Percentiles rank a stretch among this genome's conserved stretches.
Conservation (phyloP, 1,140 invertebrate species). For the Anoplolepis gracilipes region DNA sequence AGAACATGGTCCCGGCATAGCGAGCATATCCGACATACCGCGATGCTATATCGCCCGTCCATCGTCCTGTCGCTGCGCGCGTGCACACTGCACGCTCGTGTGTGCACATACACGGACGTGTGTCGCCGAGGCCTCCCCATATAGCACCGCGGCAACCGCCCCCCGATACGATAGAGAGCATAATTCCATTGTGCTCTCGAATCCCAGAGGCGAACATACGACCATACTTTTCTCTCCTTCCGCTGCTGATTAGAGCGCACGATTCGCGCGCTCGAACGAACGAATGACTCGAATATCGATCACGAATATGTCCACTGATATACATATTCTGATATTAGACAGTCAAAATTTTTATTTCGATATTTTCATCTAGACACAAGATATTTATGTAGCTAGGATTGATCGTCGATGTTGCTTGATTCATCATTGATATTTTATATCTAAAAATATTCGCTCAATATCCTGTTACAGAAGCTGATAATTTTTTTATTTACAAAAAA, state of each 20-base stretch:
- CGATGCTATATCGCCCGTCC: conserved; percentile 61
- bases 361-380: neutral
- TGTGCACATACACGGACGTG: neutral
- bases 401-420: neutral
- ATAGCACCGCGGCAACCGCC: neutral
- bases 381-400: neutral
- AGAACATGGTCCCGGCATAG: conserved; percentile 80
- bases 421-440: neutral
- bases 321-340: conserved; percentile 17
- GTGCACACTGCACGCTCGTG: conserved; percentile 56
- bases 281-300: conserved; percentile 9
- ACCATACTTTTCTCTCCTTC: conserved; percentile 29
- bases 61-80: conserved; percentile 59
- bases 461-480: neutral
- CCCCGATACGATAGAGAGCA: conserved; percentile 61
- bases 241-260: conserved; percentile 48
- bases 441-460: neutral
- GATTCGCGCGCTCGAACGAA: conserved; percentile 25
- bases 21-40: conserved; percentile 84
- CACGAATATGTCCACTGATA: conserved; percentile 16
- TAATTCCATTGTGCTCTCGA: conserved; percentile 64
- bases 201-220: conserved; percentile 20
- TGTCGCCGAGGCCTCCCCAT: conserved; percentile 37
- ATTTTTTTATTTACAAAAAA: neutral
- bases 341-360: conserved; percentile 26